Percentiles rank a stretch among this genome's conserved stretches.
phyloP scores from a whole-genome alignment of 1,140 invertebrate species.

The Brachionus calyciflorus region DNA sequence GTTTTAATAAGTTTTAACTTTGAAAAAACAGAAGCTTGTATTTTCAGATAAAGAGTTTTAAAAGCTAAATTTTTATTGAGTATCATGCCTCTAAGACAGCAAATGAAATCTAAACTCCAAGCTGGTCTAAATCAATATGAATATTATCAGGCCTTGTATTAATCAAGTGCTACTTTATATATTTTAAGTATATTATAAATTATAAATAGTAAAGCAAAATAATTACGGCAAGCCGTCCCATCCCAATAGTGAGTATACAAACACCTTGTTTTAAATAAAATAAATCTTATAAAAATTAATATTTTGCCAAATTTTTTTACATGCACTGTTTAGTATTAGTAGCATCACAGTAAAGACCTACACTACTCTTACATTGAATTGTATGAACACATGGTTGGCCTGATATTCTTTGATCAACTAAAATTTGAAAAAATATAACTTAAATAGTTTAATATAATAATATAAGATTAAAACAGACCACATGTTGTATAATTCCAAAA shows the following conservation, averaged over 20 bases:
- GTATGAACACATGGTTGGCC: neutral
- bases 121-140: too few relatives aligned
- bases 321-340: slow-evolving; percentile 3
- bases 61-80: too few relatives aligned
- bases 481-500: slow-evolving; percentile 38
- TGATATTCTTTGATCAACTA: neutral
- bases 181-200: too few relatives aligned
- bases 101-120: too few relatives aligned
- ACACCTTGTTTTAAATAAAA: neutral
- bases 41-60: too few relatives aligned
- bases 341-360: slow-evolving; percentile 1
- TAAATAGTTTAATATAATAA: neutral
- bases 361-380: slow-evolving; percentile 14
- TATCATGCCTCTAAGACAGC: too few relatives aligned
- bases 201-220: too few relatives aligned
- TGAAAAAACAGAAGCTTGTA: too few relatives aligned
- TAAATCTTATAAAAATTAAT: neutral
- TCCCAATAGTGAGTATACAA: slow-evolving; percentile 15
- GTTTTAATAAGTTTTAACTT: too few relatives aligned
- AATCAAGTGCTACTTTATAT: too few relatives aligned
- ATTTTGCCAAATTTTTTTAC: neutral
- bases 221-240: neutral
- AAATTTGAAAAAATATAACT: neutral
- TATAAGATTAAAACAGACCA: neutral
- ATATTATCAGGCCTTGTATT: too few relatives aligned